Percentiles rank a stretch among this genome's conserved stretches.
Conservation (phyloP, 2,888 invertebrate genomes). For the Gymnoscelis rufifasciata region DNA sequence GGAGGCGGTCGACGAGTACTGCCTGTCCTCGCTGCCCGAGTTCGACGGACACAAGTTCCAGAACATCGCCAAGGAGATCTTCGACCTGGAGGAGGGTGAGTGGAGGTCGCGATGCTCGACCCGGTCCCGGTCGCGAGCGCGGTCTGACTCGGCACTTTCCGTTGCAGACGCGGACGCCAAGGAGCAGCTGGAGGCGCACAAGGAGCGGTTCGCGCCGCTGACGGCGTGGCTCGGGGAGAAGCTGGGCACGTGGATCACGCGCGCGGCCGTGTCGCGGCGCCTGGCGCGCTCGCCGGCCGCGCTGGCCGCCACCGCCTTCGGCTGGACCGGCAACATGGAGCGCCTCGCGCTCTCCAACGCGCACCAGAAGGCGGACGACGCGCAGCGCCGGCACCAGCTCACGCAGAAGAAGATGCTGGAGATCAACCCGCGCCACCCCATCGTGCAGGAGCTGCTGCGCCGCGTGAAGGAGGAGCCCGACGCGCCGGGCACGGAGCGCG, state of each 20-base stretch:
- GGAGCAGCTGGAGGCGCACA: conserved; percentile 86
- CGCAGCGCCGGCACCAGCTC: conserved; percentile 91
- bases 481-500: conserved; percentile 87
- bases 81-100: conserved; percentile 87
- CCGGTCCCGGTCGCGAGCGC: background rate
- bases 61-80: conserved; percentile 99
- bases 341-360: conserved; percentile 96
- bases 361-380: conserved; percentile 95
- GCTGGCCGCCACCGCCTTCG: conserved; percentile 96
- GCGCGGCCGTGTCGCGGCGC: conserved; percentile 50
- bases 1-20: conserved; percentile 99
- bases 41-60: conserved; percentile 99
- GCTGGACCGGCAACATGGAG: conserved; percentile 99
- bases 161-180: conserved; percentile 76
- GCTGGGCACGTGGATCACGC: conserved; percentile 21
- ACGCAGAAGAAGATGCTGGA: conserved; percentile 98
- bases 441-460: conserved; percentile 91
- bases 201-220: conserved; percentile 91
- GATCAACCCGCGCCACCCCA: conserved; percentile 97
- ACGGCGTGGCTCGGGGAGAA: conserved; percentile 48
- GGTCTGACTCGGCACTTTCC: no score
- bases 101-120: conserved; percentile 6
- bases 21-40: conserved; percentile 96
- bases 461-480: conserved; percentile 75
- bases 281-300: conserved; percentile 90